Percentiles rank a stretch among this genome's conserved stretches.
Conservation (phyloP, 2,888 invertebrate species). For the Achlya flavicornis region DNA sequence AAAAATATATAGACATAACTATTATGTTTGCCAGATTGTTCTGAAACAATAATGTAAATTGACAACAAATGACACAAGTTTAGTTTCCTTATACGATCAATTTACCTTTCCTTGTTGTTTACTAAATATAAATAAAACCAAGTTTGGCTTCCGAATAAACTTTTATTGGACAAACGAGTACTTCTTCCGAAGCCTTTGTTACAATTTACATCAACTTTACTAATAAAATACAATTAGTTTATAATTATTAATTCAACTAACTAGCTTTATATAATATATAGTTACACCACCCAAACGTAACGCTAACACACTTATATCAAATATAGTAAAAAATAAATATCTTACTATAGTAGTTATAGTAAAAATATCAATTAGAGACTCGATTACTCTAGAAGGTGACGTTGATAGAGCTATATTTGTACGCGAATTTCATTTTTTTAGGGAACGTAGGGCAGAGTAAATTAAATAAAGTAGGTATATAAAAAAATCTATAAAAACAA, state of each 20-base stretch:
- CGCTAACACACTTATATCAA: slow-evolving; percentile 39
- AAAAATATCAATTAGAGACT: slow-evolving; percentile 33
- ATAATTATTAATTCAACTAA: slow-evolving; percentile 57
- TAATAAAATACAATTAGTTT: slow-evolving; percentile 64
- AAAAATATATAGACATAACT: neutral
- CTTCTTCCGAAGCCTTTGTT: slow-evolving; percentile 60
- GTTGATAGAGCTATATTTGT: slow-evolving; percentile 66
- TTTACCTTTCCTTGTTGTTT: neutral
- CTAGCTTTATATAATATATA: slow-evolving; percentile 44
- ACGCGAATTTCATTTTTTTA: slow-evolving; percentile 43
- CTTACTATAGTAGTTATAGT: slow-evolving; percentile 43
- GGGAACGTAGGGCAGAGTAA: neutral
- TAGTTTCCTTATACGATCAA: neutral
- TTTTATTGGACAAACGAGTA: slow-evolving; percentile 79
- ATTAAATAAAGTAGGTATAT: too few relatives aligned
- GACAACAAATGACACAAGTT: neutral
- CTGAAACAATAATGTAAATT: neutral
- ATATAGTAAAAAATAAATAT: slow-evolving; percentile 56
- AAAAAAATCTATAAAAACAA: neutral
- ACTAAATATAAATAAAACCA: slow-evolving; percentile 52
- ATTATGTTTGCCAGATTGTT: neutral
- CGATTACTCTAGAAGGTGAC: slow-evolving; percentile 73
- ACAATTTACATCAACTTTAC: slow-evolving; percentile 74
- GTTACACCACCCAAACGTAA: slow-evolving; percentile 33
- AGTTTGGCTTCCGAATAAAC: slow-evolving; percentile 74